phyloP scores from a whole-genome alignment of 2,888 invertebrate species.

The Augochlorella aurata region DNA sequence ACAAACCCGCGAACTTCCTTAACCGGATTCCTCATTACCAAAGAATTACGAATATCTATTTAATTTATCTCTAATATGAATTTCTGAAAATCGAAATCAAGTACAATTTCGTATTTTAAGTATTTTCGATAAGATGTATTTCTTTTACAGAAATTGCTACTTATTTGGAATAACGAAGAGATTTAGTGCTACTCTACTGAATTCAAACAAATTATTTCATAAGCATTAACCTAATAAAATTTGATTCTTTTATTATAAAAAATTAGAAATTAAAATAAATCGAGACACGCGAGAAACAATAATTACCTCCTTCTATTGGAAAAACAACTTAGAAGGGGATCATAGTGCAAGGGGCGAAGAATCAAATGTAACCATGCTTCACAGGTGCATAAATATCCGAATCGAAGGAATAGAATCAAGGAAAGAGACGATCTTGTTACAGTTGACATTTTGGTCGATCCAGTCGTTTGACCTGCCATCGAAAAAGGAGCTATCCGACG shows the following conservation, averaged over 20 bases:
- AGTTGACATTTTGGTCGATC: background rate
- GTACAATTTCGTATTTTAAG: too few relatives aligned
- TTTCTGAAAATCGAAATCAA: background rate
- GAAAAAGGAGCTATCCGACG: background rate
- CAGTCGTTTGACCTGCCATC: background rate
- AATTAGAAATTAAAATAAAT: too few relatives aligned
- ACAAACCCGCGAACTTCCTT: too few relatives aligned
- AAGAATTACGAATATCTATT: background rate
- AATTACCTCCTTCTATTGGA: too few relatives aligned
- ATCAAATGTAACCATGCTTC: background rate
- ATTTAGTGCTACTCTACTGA: too few relatives aligned
- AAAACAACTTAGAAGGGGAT: too few relatives aligned
- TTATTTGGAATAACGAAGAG: background rate
- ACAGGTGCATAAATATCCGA: background rate
- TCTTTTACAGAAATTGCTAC: background rate
- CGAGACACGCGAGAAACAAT: too few relatives aligned
- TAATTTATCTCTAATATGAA: background rate
- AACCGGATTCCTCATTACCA: background rate
- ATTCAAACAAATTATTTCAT: too few relatives aligned
- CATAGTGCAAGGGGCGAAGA: background rate
- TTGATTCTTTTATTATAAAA: too few relatives aligned
- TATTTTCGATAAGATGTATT: background rate
- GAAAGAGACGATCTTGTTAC: background rate
- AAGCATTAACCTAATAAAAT: too few relatives aligned
- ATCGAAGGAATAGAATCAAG: background rate